Base-by-base conservation (phyloP, 2,797 vertebrate species). In the Hippoglossus hippoglossus region DNA sequence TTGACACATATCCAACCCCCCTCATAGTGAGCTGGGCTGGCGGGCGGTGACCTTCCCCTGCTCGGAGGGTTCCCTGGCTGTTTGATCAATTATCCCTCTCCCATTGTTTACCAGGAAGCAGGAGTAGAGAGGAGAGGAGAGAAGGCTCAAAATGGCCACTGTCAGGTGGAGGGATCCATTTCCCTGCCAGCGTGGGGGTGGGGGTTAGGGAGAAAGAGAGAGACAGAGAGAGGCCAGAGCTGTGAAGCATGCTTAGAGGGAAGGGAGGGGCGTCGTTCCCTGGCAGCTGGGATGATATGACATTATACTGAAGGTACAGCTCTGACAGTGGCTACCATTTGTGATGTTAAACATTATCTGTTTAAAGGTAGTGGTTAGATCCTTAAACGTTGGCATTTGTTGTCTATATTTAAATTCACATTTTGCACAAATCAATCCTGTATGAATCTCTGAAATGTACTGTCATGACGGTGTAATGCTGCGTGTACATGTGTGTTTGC, bases 41-140 rank as follows among this genome's bases (percentile, higher is more conserved):
- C 87, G 85, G 94, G 86, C 94, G 93, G 91, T 97, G 96, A 97
- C 96, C 95, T 96, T 97, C 94, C 89, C 86, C 85, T 86, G 86
- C 93, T 95, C 85, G 63, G 87, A 89, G 91, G 87, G 91, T 94
- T 94, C 91, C 95, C 91, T 92, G 92, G 82, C 92, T 92, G 88
- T 93, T 93, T 95, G 94, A 95, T 96, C 95, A 96, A 96, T 95
- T 94, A 92, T 94, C 92, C 81, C 92, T 87, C 82, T 89, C 85
- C 93, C 95, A 92, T 95, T 96, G 89, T 95, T 94, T 93, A 91
- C 90, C 91, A 89, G 88, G 94, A 94, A 92, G 92, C 89, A 79
- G 78, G 83, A 86, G 83, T 74, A 78, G 76, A 87, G 83, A 90
- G 79, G 75, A 83, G 88, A 89, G 82, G 64, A 88, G 89, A 86